A percentile compares a stretch with the other conserved stretches of the same genome.
Evolutionary conservation across 92 coral and sea anemone species (phyloP).

Genomic region (Bergia puertoricense): DNA sequence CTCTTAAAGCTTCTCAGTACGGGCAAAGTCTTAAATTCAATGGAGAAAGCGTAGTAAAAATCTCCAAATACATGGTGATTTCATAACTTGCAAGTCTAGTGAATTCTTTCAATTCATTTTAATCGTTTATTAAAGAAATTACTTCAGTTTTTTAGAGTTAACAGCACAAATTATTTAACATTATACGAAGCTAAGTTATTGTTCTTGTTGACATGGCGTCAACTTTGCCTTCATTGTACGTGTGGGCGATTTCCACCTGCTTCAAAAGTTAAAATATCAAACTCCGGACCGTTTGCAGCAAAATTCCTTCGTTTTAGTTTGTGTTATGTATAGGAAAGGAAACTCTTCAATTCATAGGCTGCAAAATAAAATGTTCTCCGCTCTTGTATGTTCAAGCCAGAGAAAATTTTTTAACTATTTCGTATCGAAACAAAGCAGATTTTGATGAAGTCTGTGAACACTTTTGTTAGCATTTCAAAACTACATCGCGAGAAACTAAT

Average conservation of each 20-base stretch:
- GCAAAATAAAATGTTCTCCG: neutral
- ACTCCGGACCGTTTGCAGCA: neutral
- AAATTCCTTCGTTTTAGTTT: neutral
- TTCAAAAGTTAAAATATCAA: neutral
- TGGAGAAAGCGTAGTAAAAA: neutral
- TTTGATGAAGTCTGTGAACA: neutral
- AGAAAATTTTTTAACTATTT: neutral
- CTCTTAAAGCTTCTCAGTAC: neutral
- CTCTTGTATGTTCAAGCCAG: neutral
- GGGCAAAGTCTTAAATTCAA: neutral
- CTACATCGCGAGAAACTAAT: neutral
- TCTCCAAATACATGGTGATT: neutral
- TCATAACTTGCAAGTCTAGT: neutral
- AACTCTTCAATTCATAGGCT: neutral
- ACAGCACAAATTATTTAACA: neutral
- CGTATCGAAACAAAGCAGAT: neutral
- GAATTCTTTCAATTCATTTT: neutral
- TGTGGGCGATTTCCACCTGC: constrained; percentile 36
- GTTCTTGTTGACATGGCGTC: constrained; percentile 10
- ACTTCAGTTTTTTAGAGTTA: constrained; percentile 5
- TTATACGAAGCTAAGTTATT: neutral
- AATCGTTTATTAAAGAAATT: neutral
- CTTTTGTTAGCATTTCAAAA: neutral
- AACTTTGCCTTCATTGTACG: neutral
- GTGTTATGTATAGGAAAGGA: neutral